These are phyloP conservation scores for Stictonetta naevosa DNA, from an alignment of 2,113 vertebrate genomes.

Conservation along the genomic window DNA sequence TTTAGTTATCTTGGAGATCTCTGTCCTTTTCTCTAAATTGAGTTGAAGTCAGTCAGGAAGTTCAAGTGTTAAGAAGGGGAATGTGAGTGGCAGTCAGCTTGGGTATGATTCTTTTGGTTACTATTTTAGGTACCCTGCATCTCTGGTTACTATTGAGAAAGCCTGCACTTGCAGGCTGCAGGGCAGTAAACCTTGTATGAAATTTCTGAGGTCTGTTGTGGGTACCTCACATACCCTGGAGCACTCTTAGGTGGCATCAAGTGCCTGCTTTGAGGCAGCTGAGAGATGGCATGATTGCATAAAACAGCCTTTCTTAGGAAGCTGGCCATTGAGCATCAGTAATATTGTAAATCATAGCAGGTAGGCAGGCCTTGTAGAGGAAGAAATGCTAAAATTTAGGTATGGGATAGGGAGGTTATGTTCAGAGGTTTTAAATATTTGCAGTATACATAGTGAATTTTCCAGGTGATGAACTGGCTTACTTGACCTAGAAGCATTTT, in stretches of 20 bases:
- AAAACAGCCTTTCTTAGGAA: background rate
- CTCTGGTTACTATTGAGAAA: background rate
- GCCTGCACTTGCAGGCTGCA: background rate
- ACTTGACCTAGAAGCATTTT: background rate
- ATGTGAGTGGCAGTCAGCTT: background rate
- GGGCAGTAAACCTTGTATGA: background rate
- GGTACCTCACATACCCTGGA: background rate
- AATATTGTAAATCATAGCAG: background rate
- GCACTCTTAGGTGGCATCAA: background rate
- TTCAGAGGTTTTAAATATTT: background rate
- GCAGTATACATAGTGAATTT: background rate
- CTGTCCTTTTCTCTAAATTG: background rate
- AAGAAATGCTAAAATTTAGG: background rate
- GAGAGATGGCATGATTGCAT: background rate
- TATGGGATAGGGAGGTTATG: background rate
- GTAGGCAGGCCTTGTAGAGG: background rate
- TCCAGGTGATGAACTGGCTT: background rate
- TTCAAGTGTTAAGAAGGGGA: background rate
- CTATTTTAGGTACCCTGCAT: background rate
- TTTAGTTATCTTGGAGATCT: background rate
- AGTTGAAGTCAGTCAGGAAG: background rate
- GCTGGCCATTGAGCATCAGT: background rate
- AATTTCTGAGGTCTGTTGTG: background rate
- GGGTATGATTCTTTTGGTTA: background rate
- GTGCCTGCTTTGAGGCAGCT: background rate